phyloP scores from a whole-genome alignment of 2,888 invertebrate genomes.

The Lumbricus terrestris region DNA sequence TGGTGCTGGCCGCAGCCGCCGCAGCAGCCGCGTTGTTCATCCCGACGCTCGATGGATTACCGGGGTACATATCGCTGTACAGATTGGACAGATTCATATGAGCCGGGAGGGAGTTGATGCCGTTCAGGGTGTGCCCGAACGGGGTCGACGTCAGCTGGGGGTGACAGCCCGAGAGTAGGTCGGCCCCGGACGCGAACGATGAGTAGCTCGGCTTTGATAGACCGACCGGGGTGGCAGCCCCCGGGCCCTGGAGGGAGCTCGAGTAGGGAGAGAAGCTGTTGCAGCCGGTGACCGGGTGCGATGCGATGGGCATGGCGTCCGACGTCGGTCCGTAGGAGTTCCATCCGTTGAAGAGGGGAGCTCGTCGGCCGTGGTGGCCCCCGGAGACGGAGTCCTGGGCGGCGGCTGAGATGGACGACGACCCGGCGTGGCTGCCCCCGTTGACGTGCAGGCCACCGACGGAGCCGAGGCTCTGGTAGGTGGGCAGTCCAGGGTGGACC shows the following conservation, averaged over 20 bases:
- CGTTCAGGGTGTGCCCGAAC: not conserved
- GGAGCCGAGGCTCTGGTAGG: not conserved
- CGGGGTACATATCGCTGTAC: not conserved
- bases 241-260: not conserved
- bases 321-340: slow-evolving; percentile 8
- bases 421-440: not conserved
- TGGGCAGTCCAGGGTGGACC: not conserved
- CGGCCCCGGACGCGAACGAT: slow-evolving; percentile 6
- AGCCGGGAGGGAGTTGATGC: not conserved
- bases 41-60: not conserved
- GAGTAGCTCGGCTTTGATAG: not conserved
- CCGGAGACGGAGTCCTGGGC: not conserved
- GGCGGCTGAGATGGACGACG: not conserved
- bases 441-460: not conserved
- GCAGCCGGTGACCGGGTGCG: not conserved
- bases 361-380: not conserved
- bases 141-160: not conserved
- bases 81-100: not conserved
- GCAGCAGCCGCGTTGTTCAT: slow-evolving; percentile 4
- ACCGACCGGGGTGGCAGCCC: not conserved
- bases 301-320: not conserved
- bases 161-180: not conserved
- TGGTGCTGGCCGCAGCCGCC: not conserved
- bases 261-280: slow-evolving; percentile 15
- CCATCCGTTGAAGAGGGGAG: not conserved